Percentiles rank a stretch among this genome's conserved stretches.
These are phyloP conservation scores for Calephelis perditalis DNA, from an alignment of 2,888 invertebrate genomes.

Conservation along the genomic window DNA sequence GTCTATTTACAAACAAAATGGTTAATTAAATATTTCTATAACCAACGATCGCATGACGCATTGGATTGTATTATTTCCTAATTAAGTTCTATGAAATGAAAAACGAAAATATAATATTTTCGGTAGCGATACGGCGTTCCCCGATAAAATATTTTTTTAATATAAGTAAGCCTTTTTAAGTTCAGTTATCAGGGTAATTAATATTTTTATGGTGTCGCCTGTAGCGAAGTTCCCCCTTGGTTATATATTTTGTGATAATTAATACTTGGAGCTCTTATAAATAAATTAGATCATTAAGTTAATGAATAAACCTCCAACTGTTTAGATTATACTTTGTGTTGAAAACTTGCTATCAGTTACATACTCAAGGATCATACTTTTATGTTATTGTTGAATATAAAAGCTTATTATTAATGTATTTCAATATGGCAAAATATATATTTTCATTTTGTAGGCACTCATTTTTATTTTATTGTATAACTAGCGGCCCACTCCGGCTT, in stretches of 20 bases:
- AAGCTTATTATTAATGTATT: too few species aligned
- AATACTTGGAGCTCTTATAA: constrained; percentile 26
- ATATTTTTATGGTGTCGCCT: constrained; percentile 52
- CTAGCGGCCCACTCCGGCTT: too few species aligned
- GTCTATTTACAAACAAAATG: too few species aligned
- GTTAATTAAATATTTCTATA: too few species aligned
- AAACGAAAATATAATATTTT: constrained; percentile 9
- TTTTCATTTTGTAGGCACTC: too few species aligned
- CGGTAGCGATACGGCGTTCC: constrained; percentile 3
- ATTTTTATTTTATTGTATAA: too few species aligned
- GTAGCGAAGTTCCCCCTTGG: constrained; percentile 28
- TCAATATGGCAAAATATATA: too few species aligned
- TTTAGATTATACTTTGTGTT: neutral
- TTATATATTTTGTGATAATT: constrained; percentile 37
- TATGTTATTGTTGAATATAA: neutral
- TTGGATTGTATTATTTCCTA: constrained; percentile 8
- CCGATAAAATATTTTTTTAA: constrained; percentile 29
- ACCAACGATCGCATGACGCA: neutral
- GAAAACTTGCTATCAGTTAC: too few species aligned
- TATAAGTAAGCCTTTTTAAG: constrained; percentile 40
- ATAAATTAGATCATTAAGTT: constrained; percentile 31
- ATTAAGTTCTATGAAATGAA: constrained; percentile 6
- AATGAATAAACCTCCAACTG: constrained; percentile 5
- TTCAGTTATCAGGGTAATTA: constrained; percentile 60
- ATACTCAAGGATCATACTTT: too few species aligned